phyloP scores from a whole-genome alignment of 2,113 vertebrate species.

The Panthera uncia region DNA sequence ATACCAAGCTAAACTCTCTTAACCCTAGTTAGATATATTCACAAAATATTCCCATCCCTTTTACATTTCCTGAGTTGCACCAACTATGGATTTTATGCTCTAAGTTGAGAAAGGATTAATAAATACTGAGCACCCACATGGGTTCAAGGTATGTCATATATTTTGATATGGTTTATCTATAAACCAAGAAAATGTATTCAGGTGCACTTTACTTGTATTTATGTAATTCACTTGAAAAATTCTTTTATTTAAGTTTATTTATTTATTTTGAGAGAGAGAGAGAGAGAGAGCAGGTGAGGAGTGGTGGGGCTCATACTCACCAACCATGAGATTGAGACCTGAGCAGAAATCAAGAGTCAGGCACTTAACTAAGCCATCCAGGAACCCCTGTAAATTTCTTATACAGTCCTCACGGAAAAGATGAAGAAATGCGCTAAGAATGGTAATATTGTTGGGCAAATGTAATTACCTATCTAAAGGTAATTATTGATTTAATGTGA shows the following conservation, averaged over 20 bases:
- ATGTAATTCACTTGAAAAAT: background rate
- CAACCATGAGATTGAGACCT: too few relatives aligned
- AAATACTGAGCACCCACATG: background rate
- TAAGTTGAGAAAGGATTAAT: background rate
- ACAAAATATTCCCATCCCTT: background rate
- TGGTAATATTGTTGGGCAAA: background rate
- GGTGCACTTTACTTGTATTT: background rate
- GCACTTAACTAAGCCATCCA: too few relatives aligned
- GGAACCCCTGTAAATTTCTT: background rate
- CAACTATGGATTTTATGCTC: background rate
- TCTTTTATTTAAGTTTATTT: background rate
- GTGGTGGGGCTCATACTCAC: too few relatives aligned
- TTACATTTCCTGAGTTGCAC: background rate
- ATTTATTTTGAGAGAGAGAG: too few relatives aligned
- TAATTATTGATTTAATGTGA: background rate
- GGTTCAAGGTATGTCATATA: background rate
- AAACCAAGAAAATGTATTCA: background rate
- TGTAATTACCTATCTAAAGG: background rate
- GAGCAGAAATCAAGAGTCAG: too few relatives aligned
- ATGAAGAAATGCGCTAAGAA: background rate
- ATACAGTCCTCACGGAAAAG: background rate
- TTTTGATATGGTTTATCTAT: background rate
- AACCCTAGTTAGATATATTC: background rate
- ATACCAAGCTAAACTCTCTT: background rate
- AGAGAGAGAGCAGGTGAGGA: too few relatives aligned